Evolutionary conservation across 1,140 invertebrate genomes (phyloP), one percentile per base, ranked within the genome.

Genomic region (Atopsyche davidsoni): DNA sequence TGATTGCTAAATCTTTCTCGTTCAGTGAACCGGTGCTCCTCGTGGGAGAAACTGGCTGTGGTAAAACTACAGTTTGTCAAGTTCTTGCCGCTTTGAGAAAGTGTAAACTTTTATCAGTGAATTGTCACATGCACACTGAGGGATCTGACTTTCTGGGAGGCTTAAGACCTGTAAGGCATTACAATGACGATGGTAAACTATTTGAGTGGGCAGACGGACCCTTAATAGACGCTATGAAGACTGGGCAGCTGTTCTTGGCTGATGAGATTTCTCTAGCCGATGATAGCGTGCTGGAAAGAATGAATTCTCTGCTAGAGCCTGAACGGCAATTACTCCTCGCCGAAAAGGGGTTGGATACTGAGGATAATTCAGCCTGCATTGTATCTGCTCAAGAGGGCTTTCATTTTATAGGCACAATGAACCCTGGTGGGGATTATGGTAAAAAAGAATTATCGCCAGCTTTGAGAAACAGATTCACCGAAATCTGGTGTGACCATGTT

Each of bases 251-350:
- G 51, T 96, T 99, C 62, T 74, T 99, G 19, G 89, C 96, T 1
- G 97, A 99, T 75, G 97, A 99, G 81, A 99, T 99, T 58, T 99
- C 97, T 2, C 72, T 99, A 28, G 96, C 97, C 0, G 96, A 99
- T 67, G 97, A 99, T 62, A 98, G 96, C 59, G 97, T 99, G 4
- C 71, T 99, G 34, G 97, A 99, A 72, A 77, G 97, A 63, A 68
- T 99, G 11, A 99, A 99, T 75, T 96, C 92, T 16, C 79, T 99
- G 23, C 69, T 98, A 62, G 97, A 99, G 75, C 86, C 92, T 0
- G 94, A 98, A 68, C 76, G 93, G 38, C 92, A 82, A 39, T 70
- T 99, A 4, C 68, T 98, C 4, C 68, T 99, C 21, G 85, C 94
- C 11, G 96, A 99, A 72, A 93, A 93, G 66, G 86, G 86, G 16